Conservation (phyloP, 2,888 invertebrate species). For the Apotomis capreana region DNA sequence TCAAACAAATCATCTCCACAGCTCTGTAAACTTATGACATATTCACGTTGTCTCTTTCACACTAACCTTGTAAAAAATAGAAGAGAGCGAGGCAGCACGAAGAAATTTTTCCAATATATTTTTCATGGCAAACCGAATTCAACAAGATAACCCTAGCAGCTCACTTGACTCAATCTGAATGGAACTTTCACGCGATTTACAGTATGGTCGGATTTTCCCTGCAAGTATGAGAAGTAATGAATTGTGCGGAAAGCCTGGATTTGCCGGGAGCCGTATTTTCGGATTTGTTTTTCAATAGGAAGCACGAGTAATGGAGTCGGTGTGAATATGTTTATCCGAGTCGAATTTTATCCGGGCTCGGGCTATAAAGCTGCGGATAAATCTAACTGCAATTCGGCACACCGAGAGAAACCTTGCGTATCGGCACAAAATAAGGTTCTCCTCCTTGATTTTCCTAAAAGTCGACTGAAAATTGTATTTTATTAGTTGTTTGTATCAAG, state of each 20-base stretch:
- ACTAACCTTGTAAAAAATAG: not conserved
- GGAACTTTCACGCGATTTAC: not conserved
- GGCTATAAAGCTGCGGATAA: not conserved
- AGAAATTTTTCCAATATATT: not conserved
- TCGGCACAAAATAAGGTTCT: too few species aligned
- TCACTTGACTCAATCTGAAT: not conserved
- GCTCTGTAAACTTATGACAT: not conserved
- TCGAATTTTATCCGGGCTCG: not conserved
- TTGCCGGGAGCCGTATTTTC: constrained; percentile 1
- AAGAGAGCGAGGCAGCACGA: not conserved
- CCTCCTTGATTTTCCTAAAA: too few species aligned
- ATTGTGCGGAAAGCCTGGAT: not conserved
- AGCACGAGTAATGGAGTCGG: not conserved
- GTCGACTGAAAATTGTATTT: too few species aligned
- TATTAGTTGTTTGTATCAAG: too few species aligned
- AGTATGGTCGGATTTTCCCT: not conserved
- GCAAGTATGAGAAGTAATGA: not conserved
- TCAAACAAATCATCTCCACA: constrained; percentile 4
- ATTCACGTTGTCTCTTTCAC: not conserved
- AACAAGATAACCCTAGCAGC: not conserved
- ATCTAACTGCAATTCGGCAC: not conserved
- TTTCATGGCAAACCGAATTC: not conserved
- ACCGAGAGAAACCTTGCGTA: too few species aligned
- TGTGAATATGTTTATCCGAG: constrained; percentile 6
- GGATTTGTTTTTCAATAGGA: constrained; percentile 10